Base-by-base conservation (phyloP, 2,888 invertebrate genomes). In the Chalcis sispes region DNA sequence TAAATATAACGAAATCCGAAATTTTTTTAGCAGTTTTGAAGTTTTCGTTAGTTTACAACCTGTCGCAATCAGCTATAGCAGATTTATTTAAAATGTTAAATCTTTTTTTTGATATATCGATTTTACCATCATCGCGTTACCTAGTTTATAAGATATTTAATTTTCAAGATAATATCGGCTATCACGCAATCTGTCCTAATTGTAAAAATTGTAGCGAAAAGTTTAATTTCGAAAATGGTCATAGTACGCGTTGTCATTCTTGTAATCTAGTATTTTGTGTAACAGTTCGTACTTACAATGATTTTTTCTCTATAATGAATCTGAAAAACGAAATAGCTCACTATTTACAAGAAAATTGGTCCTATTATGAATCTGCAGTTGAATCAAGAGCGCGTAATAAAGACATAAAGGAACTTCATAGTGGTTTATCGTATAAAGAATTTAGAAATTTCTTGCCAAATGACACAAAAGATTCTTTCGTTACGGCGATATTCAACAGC, bases 51-150 rank as follows among this genome's bases (percentile, higher is more conserved):
- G 46, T 66, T 18, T 56, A 75, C 27, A 67, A 59, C 29, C 20
- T 66, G 20, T 58, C 77, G 3, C 70, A 72, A 42, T 48, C 56
- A 32, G 42, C 64, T 65, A 67, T 78, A 40, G 61, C 70, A 3
- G 52, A 71, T 61, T 48, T 77, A 40, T 77, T 77, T 25, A 72
- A 65, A 70, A 20, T 75, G 27, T 36, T 79, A 15, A 77, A 77
- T 56, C 52, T 27, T 15, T 3, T 77, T 1, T 73, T 79, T 40
- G 23, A 7, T 5, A 46, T 15, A n/a, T 42, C 69, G 18, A 52
- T 79, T n/a, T 20, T 79, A 5, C 77, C 75, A 23, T 69, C 73
- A 8, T 73, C 77, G 1, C 32, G 65, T 32, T 72, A 67, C 62
- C 62, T 72, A 13, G 52, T 72, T 13, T 65, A 52, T 13, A 52